These are phyloP conservation scores for Mactra quadrangularis DNA, from an alignment of 1,140 invertebrate species.

Conservation along the genomic window DNA sequence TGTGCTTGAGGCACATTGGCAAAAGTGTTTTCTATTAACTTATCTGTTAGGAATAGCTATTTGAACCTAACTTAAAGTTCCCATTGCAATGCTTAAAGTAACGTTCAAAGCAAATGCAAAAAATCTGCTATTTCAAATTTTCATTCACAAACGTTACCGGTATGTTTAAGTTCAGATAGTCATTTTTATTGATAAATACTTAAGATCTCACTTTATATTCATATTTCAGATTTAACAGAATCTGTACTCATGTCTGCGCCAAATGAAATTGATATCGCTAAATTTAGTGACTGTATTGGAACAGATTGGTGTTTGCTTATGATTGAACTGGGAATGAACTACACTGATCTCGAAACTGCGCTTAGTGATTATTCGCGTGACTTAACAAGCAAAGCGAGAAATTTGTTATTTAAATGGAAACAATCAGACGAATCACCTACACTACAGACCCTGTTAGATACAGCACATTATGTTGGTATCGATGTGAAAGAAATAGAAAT, in stretches of 20 bases:
- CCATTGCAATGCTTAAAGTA: too few species aligned
- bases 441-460: background rate
- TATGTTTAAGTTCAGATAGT: background rate
- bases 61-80: too few species aligned
- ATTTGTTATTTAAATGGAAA: conserved; percentile 14
- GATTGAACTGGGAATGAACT: conserved; percentile 9
- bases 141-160: background rate
- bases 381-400: background rate
- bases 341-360: background rate
- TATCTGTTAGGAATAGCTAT: too few species aligned
- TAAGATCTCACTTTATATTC: background rate
- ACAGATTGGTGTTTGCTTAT: background rate
- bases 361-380: background rate
- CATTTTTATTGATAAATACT: background rate
- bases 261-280: background rate
- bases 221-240: background rate
- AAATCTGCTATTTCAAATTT: too few species aligned
- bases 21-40: too few species aligned
- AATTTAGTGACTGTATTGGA: background rate
- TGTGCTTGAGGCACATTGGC: too few species aligned
- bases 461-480: background rate
- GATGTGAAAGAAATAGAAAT: background rate
- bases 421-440: conserved; percentile 1
- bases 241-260: background rate
- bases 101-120: too few species aligned